Evolutionary conservation across 2,888 invertebrate genomes (phyloP), one percentile per base, ranked within the genome.

Genomic region (Periphyllus acericola): DNA sequence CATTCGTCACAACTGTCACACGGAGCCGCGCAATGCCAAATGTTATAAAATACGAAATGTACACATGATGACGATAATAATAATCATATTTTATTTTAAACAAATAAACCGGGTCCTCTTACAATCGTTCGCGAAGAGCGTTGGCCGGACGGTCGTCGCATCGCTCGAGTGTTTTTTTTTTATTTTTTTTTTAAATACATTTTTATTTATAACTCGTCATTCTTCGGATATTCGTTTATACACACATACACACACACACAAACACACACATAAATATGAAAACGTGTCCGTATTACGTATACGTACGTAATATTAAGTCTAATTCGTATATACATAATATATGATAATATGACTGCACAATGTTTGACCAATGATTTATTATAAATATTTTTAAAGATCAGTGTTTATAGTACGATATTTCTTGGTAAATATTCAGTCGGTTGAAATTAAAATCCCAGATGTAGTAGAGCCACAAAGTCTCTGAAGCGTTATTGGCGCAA

Each of bases 1-100:
- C 86, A 80, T 87, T 74, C 86, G 80, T 87, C 86, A 87, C 40
- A 87, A 66, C 79, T 87, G 86, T 87, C 86, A 80, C 25, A 14
- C 34, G 52, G 4, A n/a, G n/a, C n/a, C n/a, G 40, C 60, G 14
- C 40, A 32, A 74, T 40, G 79, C 80, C 74, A 80, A 87, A 74
- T 60, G 55, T 40, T 74, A 78, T 85, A 71, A 78, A 86, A 86
- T 25, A 55, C 46, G 36, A 76, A 76, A 76, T 76, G 19, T 29
- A 40, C n/a, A 76, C 76, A 84, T 55, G 6, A n/a, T n/a, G n/a
- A n/a, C n/a, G n/a, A n/a, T n/a, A n/a, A n/a, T n/a, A n/a, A n/a
- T n/a, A n/a, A n/a, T n/a, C 29, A 17, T 11, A 29, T 29, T 72
- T 25, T 34, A 9, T 52, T 46, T n/a, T 25, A 72, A 36, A 71